phyloP scores from a whole-genome alignment of 2,113 vertebrate species.

The Caranx ignobilis region DNA sequence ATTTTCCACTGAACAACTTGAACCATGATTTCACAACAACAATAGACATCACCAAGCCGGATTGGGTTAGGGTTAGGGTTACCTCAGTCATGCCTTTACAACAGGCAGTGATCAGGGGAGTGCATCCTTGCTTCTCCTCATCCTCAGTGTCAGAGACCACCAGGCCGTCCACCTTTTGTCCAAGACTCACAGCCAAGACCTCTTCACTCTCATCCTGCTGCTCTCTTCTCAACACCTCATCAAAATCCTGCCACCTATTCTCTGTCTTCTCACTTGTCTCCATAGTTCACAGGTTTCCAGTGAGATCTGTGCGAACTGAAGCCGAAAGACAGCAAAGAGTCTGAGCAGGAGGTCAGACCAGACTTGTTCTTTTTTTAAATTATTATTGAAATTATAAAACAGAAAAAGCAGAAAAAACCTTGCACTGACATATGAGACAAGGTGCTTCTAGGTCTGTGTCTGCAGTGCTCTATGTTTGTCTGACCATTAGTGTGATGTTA shows the following conservation, averaged over 20 bases:
- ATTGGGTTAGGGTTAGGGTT: too few species aligned
- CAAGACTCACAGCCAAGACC: neutral
- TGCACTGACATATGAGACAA: neutral
- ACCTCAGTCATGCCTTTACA: slow-evolving; percentile 61
- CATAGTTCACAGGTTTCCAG: slow-evolving; percentile 36
- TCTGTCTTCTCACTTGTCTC: slow-evolving; percentile 32
- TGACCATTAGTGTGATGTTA: slow-evolving; percentile 16
- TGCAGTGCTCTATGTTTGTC: slow-evolving; percentile 8
- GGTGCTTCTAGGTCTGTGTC: neutral
- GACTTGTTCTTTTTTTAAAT: neutral
- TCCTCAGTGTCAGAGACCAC: slow-evolving; percentile 40
- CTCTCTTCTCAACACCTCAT: slow-evolving; percentile 45
- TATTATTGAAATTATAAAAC: neutral
- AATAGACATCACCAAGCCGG: neutral
- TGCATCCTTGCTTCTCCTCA: slow-evolving; percentile 46
- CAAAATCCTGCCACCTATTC: neutral
- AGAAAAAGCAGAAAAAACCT: neutral
- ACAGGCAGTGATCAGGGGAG: slow-evolving; percentile 70
- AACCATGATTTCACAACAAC: neutral
- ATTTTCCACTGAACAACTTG: slow-evolving; percentile 4
- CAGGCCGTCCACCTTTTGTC: slow-evolving; percentile 37
- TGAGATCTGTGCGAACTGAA: slow-evolving; percentile 13
- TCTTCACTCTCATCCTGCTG: slow-evolving; percentile 45
- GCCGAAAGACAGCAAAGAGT: neutral
- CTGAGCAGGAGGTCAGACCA: neutral